These are phyloP conservation scores for Achroia grisella DNA, from an alignment of 1,140 invertebrate species.

Conservation along the genomic window DNA sequence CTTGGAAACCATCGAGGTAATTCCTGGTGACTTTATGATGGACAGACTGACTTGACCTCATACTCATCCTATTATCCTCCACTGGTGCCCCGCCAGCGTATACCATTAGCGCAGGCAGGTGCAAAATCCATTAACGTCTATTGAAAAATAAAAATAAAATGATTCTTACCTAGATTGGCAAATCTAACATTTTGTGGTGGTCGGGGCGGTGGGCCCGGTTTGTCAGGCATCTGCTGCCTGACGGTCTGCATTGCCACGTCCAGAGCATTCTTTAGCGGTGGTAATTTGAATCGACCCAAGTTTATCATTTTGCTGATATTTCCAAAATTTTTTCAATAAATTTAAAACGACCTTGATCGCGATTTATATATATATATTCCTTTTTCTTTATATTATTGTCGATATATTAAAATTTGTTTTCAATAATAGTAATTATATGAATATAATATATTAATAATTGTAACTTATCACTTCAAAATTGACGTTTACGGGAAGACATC, in stretches of 20 bases:
- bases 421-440: too few species aligned
- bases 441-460: conserved; percentile 1
- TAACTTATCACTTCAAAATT: conserved; percentile 22
- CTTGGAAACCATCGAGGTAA: too few species aligned
- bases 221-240: conserved; percentile 84
- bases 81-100: too few species aligned
- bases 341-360: not conserved
- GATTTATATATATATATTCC: not conserved
- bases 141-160: too few species aligned
- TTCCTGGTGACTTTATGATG: too few species aligned
- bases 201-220: conserved; percentile 70
- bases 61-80: too few species aligned
- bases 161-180: conserved; percentile 74
- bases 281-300: conserved; percentile 76
- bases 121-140: too few species aligned
- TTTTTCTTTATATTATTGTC: conserved; percentile 3
- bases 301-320: conserved; percentile 42
- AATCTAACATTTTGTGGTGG: conserved; percentile 76
- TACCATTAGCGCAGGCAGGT: too few species aligned
- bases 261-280: conserved; percentile 82
- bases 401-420: not conserved
- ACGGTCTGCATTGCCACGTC: conserved; percentile 88
- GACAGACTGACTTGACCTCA: too few species aligned
- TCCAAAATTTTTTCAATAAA: conserved; percentile 9
- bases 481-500: conserved; percentile 44